phyloP scores from a whole-genome alignment of 1,140 invertebrate species.

The Leptinotarsa lineolata region DNA sequence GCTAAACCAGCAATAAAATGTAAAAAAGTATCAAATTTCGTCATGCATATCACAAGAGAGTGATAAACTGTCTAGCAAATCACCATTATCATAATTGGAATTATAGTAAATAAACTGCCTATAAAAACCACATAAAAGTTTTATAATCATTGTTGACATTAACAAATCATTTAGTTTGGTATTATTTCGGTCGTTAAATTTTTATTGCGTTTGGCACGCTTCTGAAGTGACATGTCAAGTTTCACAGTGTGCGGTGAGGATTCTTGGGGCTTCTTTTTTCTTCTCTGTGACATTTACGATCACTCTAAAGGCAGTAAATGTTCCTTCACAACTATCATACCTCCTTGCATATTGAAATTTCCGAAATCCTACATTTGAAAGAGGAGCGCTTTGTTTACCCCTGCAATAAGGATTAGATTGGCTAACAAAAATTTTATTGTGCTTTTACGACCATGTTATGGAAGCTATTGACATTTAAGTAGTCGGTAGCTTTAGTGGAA shows the following conservation, averaged over 20 bases:
- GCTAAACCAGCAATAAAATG: no score
- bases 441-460: slow-evolving; percentile 40
- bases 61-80: slow-evolving; percentile 4
- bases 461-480: slow-evolving; percentile 21
- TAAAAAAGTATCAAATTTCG: background rate
- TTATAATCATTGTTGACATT: slow-evolving; percentile 15
- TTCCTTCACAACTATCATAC: slow-evolving; percentile 26
- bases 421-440: slow-evolving; percentile 37
- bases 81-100: background rate
- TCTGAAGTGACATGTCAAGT: slow-evolving; percentile 24
- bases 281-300: slow-evolving; percentile 30
- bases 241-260: slow-evolving; percentile 21
- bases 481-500: slow-evolving; percentile 25
- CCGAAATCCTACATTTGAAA: slow-evolving; percentile 21
- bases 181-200: slow-evolving; percentile 29
- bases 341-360: slow-evolving; percentile 32
- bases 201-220: slow-evolving; percentile 29
- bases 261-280: slow-evolving; percentile 12
- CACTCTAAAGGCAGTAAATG: slow-evolving; percentile 30
- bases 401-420: slow-evolving; percentile 35
- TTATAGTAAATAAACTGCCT: slow-evolving; percentile 15
- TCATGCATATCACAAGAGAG: background rate
- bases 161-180: slow-evolving; percentile 31
- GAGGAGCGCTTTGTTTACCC: slow-evolving; percentile 17
- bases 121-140: slow-evolving; percentile 20